These are phyloP conservation scores for Gyrodactylus bullatarudis DNA, from an alignment of 1,140 invertebrate species.

Conservation along the genomic window DNA sequence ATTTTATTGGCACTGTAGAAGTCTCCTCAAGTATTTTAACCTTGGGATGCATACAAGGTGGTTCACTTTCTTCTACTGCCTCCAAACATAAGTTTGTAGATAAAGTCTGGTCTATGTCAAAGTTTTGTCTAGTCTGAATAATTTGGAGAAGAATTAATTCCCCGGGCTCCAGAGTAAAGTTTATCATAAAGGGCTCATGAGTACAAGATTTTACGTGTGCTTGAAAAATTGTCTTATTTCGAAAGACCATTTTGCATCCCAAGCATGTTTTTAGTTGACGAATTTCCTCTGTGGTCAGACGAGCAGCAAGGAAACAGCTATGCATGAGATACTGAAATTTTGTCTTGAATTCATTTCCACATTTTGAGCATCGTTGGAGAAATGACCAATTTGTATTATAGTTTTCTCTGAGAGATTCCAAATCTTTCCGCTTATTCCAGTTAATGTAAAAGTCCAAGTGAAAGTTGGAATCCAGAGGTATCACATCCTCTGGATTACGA, in stretches of 20 bases:
- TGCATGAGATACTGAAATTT: neutral
- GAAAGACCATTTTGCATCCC: neutral
- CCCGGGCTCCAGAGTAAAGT: neutral
- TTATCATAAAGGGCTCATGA: neutral
- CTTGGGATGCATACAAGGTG: neutral
- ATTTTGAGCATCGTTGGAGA: neutral
- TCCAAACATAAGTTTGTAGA: neutral
- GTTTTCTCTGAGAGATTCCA: neutral
- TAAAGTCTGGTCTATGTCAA: neutral
- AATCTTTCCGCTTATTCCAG: neutral
- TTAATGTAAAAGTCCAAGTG: slow-evolving; percentile 1
- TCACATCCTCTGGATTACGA: neutral
- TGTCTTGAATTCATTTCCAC: slow-evolving; percentile 4
- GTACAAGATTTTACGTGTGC: neutral
- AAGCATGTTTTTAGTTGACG: neutral
- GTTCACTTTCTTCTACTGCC: neutral
- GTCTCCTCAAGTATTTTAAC: neutral
- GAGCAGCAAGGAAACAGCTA: neutral
- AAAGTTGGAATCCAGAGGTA: neutral
- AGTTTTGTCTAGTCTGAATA: neutral
- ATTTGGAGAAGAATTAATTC: neutral
- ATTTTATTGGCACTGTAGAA: neutral
- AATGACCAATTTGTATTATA: slow-evolving; percentile 1
- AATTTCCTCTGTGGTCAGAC: neutral
- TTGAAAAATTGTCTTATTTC: neutral